Evolutionary conservation across 2,797 vertebrate species (phyloP), one percentile per base, ranked within the genome.

Genomic region (Sebastes trivittatus): DNA sequence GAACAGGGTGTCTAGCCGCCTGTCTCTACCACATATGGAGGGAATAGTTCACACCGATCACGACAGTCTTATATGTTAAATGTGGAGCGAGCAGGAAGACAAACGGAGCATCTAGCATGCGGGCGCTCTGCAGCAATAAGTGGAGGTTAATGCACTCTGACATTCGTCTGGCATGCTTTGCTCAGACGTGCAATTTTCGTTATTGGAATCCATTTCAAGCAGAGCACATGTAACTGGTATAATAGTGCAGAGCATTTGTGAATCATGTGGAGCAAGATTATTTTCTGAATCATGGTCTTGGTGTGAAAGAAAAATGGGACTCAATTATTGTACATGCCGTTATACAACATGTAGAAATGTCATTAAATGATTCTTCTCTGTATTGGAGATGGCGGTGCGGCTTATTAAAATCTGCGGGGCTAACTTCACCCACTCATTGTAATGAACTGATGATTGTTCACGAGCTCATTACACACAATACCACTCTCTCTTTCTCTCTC

Each of bases 321-420:
- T 84, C 54, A 23, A 81, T 85, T 80, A 80, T 75, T 77, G n/a
- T 46, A 62, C 52, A 74, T 29, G 42, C 16, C 58, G 76, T 60
- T 63, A 78, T 36, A 71, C 75, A 52, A 42, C 73, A 77, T 77
- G 62, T 14, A 70, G 52, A 65, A 72, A 69, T 71, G 66, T 64
- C 66, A 86, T 78, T 71, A 69, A 68, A 49, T 34, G 76, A 66
- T 72, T 49, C 64, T 80, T 71, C 36, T 75, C 63, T 80, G 27
- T 74, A 61, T 55, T 13, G 63, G 72, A 49, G 52, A 30, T 20
- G 27, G 74, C 38, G 61, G 72, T 82, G 61, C 16, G 71, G 76
- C 78, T 90, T 83, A 88, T 91, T 85, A 81, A 89, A 91, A 85
- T 78, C 77, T 76, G 82, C 75, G 18, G 54, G 67, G 54, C 22